Evolutionary conservation across 1,140 invertebrate species (phyloP).

Genomic region (Musca vetustissima): DNA sequence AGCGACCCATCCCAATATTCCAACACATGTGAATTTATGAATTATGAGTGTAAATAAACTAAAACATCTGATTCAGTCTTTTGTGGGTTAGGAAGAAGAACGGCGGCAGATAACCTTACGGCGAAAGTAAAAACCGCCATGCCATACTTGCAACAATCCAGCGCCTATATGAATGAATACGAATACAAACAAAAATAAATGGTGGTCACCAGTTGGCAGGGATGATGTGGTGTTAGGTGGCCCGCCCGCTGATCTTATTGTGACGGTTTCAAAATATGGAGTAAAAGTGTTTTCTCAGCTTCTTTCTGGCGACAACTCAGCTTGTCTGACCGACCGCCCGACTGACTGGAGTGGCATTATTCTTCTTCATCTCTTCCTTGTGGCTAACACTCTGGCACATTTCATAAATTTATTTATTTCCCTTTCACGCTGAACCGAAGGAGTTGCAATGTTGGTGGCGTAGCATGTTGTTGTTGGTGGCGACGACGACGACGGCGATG

Average conservation of each 20-base stretch:
- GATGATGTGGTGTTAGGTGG: no score
- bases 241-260: no score
- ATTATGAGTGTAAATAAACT: background rate
- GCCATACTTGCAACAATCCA: background rate
- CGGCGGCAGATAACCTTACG: background rate
- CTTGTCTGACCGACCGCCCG: background rate
- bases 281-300: slow-evolving; percentile 12
- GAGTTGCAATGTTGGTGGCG: no score
- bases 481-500: no score
- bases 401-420: no score
- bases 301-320: background rate
- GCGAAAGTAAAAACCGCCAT: slow-evolving; percentile 16
- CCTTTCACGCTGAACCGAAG: no score
- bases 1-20: background rate
- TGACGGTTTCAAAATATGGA: background rate
- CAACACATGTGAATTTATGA: slow-evolving; percentile 19
- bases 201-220: background rate
- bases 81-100: no score
- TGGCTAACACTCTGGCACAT: no score
- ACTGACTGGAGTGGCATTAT: no score
- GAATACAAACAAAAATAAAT: no score
- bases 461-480: no score
- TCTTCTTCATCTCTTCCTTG: background rate
- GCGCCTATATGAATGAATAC: background rate
- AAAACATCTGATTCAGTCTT: slow-evolving; percentile 6